Conservation (phyloP, 2,113 vertebrate species). For the Scytalopus superciliaris region DNA sequence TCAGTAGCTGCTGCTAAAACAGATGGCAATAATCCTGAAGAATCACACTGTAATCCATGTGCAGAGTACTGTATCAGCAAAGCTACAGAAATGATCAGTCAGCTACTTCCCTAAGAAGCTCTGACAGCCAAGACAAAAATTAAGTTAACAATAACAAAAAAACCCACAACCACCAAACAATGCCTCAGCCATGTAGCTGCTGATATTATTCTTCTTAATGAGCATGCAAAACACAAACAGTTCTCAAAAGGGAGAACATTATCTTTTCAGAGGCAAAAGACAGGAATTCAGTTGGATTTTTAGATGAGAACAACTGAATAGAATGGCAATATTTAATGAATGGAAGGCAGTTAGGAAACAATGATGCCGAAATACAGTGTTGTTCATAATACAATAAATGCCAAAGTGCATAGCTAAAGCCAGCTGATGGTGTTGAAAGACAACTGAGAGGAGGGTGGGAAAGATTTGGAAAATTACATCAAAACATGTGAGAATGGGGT, state of each 20-base stretch:
- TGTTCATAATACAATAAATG: background rate
- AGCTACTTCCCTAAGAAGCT: background rate
- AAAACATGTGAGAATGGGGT: background rate
- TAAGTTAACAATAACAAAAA: background rate
- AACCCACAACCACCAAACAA: background rate
- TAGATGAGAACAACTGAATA: background rate
- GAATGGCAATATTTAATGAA: background rate
- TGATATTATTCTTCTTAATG: background rate
- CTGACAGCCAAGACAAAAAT: background rate
- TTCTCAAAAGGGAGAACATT: background rate
- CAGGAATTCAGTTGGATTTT: background rate
- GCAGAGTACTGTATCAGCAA: background rate
- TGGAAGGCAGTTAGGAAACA: background rate
- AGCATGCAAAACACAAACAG: background rate
- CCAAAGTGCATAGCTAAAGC: background rate
- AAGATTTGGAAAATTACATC: background rate
- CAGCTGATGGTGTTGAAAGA: background rate
- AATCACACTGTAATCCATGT: background rate
- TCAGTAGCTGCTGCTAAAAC: background rate
- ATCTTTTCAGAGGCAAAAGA: conserved; percentile 9
- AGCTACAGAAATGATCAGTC: background rate
- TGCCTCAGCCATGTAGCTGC: background rate
- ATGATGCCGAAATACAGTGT: background rate
- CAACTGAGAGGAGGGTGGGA: background rate
- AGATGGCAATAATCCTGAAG: background rate